Percentiles rank a stretch among this genome's conserved stretches.
phyloP scores from a whole-genome alignment of 2,797 vertebrate species.

The Avahi laniger region DNA sequence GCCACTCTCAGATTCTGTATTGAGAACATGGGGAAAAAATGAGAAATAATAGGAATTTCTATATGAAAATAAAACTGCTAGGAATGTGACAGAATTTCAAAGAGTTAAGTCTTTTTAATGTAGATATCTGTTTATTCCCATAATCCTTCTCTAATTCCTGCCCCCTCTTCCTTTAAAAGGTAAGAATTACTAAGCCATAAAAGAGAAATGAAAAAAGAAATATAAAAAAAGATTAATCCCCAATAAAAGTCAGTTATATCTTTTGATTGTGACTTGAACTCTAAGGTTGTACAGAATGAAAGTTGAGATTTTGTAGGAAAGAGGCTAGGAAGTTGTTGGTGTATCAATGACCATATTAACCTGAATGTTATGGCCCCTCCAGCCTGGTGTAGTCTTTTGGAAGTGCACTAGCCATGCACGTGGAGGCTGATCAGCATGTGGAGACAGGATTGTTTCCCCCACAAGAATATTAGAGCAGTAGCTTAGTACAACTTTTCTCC shows the following conservation, averaged over 20 bases:
- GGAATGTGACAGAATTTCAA: constrained; percentile 20
- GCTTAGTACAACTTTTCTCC: background rate
- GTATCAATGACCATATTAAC: background rate
- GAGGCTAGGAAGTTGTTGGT: background rate
- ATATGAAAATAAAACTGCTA: constrained; percentile 33
- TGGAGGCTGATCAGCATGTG: background rate
- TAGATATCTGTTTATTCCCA: background rate
- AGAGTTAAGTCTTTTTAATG: constrained; percentile 19
- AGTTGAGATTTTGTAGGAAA: background rate
- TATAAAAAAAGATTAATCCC: background rate
- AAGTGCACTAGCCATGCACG: background rate
- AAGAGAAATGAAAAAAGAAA: constrained; percentile 17
- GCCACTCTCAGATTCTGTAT: background rate
- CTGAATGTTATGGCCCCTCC: background rate
- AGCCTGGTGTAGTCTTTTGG: background rate
- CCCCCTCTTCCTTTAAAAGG: background rate
- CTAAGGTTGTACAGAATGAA: background rate
- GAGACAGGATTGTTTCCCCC: background rate
- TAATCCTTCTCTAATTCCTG: background rate
- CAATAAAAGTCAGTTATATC: background rate
- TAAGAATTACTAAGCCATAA: constrained; percentile 10
- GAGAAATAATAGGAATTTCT: background rate
- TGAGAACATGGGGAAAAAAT: background rate
- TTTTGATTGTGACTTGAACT: constrained; percentile 12
- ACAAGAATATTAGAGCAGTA: background rate